phyloP scores from a whole-genome alignment of 2,888 invertebrate species.

The Cordylochernes scorpioides region DNA sequence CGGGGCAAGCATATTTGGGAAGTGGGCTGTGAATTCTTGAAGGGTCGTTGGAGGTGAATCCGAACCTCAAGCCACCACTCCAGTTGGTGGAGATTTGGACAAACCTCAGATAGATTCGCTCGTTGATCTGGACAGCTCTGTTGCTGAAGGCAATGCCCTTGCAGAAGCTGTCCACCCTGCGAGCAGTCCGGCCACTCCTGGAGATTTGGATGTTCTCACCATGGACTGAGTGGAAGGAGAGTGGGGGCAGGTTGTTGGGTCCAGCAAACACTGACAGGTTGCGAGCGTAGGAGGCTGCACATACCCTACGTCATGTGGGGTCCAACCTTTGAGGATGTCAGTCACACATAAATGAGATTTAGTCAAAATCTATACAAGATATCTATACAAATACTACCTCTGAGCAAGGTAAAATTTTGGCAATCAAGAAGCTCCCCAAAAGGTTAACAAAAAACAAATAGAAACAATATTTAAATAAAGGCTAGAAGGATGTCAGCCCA shows the following conservation, averaged over 20 bases:
- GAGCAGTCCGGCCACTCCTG: conserved; percentile 52
- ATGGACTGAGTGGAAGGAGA: conserved; percentile 9
- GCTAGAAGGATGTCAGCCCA: no score
- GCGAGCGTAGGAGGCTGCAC: no score
- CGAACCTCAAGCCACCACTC: conserved; percentile 90
- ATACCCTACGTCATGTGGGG: no score
- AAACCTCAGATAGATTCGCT: conserved; percentile 65
- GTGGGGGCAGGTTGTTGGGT: conserved; percentile 7
- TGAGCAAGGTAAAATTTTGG: no score
- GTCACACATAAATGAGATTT: no score
- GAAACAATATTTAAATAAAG: no score
- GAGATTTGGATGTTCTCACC: conserved; percentile 75
- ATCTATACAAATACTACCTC: no score
- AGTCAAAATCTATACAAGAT: no score
- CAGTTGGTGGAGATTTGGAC: conserved; percentile 80
- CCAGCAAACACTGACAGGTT: no score
- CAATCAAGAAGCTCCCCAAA: no score
- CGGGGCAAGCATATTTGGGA: conserved; percentile 91
- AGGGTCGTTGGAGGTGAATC: conserved; percentile 3
- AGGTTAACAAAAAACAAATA: no score
- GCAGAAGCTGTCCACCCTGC: conserved; percentile 80
- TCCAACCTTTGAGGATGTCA: no score
- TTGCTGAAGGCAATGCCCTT: conserved; percentile 47
- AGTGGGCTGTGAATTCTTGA: conserved; percentile 26
- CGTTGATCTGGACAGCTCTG: conserved; percentile 65